Evolutionary conservation across 2,113 vertebrate genomes (phyloP).

Genomic region (Pomatostomus ruficeps): DNA sequence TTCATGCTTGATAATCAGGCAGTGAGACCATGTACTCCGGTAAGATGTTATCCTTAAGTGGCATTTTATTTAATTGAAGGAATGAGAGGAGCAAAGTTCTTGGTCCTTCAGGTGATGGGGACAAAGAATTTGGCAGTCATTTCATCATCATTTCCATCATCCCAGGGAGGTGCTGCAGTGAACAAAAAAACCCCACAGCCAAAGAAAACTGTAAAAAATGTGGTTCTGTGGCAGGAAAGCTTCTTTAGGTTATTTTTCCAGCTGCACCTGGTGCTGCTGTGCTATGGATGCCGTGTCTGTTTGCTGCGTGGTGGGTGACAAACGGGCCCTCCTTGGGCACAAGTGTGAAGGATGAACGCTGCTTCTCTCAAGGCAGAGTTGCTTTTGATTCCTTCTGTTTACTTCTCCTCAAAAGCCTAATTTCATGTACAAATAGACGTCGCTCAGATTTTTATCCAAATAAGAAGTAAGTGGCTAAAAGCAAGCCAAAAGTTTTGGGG

Average conservation of each 20-base stretch:
- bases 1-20: neutral
- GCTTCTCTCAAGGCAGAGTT: neutral
- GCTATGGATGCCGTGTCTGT: neutral
- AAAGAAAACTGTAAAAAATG: neutral
- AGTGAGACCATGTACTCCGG: neutral
- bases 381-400: neutral
- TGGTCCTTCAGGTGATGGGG: neutral
- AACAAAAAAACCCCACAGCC: neutral
- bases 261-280: neutral
- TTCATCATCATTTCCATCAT: neutral
- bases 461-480: neutral
- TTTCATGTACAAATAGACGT: neutral
- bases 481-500: neutral
- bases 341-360: neutral
- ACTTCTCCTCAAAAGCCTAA: neutral
- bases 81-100: neutral
- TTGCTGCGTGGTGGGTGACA: neutral
- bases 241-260: neutral
- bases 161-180: neutral
- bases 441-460: neutral
- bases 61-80: neutral
- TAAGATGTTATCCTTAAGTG: neutral
- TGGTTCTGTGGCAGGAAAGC: accelerated
- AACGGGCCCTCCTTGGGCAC: neutral
- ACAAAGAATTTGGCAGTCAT: neutral